Evolutionary conservation across 2,113 vertebrate species (phyloP).

Genomic region (Ammospiza nelsoni): DNA sequence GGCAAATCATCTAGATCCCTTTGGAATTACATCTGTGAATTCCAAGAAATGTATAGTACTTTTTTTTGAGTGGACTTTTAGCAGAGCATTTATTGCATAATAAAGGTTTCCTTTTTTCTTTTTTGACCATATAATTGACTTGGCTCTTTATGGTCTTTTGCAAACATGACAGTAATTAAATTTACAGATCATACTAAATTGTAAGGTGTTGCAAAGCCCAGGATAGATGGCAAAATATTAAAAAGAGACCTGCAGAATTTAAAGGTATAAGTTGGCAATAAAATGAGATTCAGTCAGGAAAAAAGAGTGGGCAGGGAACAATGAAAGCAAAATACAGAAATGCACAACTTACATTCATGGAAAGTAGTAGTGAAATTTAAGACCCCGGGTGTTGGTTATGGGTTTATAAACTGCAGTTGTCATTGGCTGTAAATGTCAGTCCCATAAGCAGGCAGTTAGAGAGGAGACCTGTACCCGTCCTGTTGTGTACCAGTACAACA

Average conservation of each 20-base stretch:
- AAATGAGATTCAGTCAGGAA: conserved; percentile 24
- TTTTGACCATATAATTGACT: conserved; percentile 37
- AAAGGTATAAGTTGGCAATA: conserved; percentile 29
- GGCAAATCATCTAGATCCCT: neutral
- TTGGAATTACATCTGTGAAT: neutral
- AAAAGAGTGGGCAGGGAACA: conserved; percentile 13
- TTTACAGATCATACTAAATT: conserved; percentile 54
- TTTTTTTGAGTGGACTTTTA: neutral
- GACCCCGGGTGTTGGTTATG: neutral
- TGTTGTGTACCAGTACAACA: neutral
- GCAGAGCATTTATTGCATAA: conserved; percentile 16
- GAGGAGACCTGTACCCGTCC: neutral
- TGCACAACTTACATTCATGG: neutral
- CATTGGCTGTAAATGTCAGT: neutral
- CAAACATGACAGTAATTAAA: conserved; percentile 48
- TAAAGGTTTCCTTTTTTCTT: neutral
- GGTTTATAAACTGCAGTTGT: neutral
- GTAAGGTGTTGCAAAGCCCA: conserved; percentile 39
- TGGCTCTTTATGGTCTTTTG: conserved; percentile 28
- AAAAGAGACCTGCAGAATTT: conserved; percentile 45
- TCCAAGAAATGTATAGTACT: neutral
- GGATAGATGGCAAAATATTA: conserved; percentile 44
- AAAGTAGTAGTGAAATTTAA: conserved; percentile 24
- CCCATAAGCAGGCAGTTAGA: neutral
- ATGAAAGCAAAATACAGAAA: conserved; percentile 22